Conservation (phyloP, 2,113 vertebrate species). For the Boleophthalmus pectinirostris region DNA sequence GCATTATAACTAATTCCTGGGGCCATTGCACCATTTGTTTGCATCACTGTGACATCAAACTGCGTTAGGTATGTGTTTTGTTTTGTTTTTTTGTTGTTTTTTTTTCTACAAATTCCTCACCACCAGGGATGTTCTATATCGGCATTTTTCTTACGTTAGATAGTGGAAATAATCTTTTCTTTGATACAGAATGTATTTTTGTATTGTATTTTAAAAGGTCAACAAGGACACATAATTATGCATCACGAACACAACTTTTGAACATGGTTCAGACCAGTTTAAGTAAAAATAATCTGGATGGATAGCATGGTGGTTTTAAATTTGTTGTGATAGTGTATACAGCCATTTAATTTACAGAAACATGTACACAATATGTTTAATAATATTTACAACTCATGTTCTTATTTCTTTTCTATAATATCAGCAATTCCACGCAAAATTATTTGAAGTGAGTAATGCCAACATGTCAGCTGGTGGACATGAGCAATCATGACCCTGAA, state of each 20-base stretch:
- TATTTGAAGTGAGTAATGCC: conserved; percentile 27
- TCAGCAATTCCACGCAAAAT: conserved; percentile 16
- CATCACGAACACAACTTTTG: neutral
- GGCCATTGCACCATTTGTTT: neutral
- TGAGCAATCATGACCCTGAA: conserved; percentile 17
- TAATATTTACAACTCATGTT: neutral
- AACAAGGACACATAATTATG: neutral
- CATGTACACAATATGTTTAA: neutral
- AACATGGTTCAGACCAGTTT: neutral
- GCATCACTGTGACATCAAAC: neutral
- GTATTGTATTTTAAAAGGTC: neutral
- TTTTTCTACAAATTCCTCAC: neutral
- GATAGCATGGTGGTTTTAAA: neutral
- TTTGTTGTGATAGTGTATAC: neutral
- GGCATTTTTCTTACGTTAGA: neutral
- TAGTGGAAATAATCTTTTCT: neutral
- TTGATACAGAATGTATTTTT: neutral
- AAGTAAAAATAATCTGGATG: neutral
- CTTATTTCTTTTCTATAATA: neutral
- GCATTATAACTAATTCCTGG: conserved; percentile 19
- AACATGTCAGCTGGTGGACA: conserved; percentile 38
- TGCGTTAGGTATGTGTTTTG: neutral
- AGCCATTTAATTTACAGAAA: neutral
- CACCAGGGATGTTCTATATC: neutral
- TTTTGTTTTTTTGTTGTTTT: too few species aligned